Evolutionary conservation across 2,888 invertebrate species (phyloP).

Genomic region (Mesorhabditis sp.): DNA sequence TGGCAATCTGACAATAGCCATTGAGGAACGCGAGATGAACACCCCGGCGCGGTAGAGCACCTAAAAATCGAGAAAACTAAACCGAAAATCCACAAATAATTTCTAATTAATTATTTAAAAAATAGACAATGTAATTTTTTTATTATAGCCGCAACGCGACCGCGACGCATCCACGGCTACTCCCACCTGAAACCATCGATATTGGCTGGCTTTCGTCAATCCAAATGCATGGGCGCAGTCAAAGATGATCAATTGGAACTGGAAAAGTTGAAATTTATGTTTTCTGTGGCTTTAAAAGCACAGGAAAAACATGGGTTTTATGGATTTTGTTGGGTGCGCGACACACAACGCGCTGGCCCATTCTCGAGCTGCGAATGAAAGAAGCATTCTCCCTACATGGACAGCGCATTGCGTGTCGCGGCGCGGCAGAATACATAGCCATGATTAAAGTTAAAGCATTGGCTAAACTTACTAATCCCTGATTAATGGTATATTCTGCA

Average conservation of each 20-base stretch:
- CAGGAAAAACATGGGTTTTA: background rate
- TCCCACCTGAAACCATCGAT: slow-evolving; percentile 75
- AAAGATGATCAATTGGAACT: slow-evolving; percentile 75
- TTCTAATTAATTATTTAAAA: background rate
- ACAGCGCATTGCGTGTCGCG: too few relatives aligned
- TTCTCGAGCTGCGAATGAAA: too few relatives aligned
- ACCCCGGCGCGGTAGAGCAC: background rate
- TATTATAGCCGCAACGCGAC: too few relatives aligned
- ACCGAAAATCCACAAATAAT: background rate
- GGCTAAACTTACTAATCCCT: slow-evolving; percentile 70
- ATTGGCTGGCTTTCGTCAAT: slow-evolving; percentile 63
- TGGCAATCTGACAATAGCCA: slow-evolving; percentile 11
- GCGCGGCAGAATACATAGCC: too few relatives aligned
- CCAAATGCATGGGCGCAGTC: slow-evolving; percentile 56
- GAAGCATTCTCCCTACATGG: too few relatives aligned
- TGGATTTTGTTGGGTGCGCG: too few relatives aligned
- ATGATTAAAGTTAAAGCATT: too few relatives aligned
- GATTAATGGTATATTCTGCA: slow-evolving; percentile 81
- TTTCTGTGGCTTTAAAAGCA: background rate
- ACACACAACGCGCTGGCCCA: too few relatives aligned
- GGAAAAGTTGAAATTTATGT: slow-evolving; percentile 15
- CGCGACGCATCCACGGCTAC: background rate
- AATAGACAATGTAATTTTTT: background rate
- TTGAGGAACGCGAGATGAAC: background rate
- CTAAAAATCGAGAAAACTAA: background rate